Evolutionary conservation across 2,888 invertebrate genomes (phyloP).

Genomic region (Parapristionchus giblindavisi): DNA sequence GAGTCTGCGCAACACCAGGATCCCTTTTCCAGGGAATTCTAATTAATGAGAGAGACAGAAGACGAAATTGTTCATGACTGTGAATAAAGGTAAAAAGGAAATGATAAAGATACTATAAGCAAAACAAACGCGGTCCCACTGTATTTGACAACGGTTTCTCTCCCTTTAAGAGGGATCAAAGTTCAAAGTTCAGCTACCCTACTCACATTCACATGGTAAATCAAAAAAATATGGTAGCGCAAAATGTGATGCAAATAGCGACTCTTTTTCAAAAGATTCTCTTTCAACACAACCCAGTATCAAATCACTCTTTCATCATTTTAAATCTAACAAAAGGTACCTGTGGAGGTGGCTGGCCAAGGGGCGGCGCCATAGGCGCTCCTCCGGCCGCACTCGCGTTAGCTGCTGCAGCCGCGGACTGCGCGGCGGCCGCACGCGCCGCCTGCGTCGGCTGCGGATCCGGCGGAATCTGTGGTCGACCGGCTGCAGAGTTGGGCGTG

Average conservation of each 20-base stretch:
- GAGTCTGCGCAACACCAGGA: too few species aligned
- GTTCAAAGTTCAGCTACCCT: not conserved
- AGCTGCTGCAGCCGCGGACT: not conserved
- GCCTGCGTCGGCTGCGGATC: conserved; percentile 60
- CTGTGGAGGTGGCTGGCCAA: conserved; percentile 63
- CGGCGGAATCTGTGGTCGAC: conserved; percentile 51
- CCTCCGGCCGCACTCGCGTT: conserved; percentile 35
- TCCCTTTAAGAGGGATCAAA: not conserved
- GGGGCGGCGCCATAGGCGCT: conserved; percentile 45
- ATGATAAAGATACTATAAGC: too few species aligned
- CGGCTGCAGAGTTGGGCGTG: conserved; percentile 8
- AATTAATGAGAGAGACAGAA: too few species aligned
- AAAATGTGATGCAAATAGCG: conserved; percentile 24
- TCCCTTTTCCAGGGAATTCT: too few species aligned
- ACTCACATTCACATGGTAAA: too few species aligned
- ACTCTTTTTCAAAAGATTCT: not conserved
- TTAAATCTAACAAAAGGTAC: conserved; percentile 37
- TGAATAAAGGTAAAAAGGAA: too few species aligned
- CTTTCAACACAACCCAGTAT: not conserved
- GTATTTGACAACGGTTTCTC: too few species aligned
- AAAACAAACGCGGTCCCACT: too few species aligned
- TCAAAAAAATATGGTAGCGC: too few species aligned
- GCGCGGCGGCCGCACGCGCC: not conserved
- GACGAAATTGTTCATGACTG: too few species aligned
- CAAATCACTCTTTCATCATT: not conserved